Evolutionary conservation across 2,797 vertebrate species (phyloP).

Genomic region (Vipera latastei): DNA sequence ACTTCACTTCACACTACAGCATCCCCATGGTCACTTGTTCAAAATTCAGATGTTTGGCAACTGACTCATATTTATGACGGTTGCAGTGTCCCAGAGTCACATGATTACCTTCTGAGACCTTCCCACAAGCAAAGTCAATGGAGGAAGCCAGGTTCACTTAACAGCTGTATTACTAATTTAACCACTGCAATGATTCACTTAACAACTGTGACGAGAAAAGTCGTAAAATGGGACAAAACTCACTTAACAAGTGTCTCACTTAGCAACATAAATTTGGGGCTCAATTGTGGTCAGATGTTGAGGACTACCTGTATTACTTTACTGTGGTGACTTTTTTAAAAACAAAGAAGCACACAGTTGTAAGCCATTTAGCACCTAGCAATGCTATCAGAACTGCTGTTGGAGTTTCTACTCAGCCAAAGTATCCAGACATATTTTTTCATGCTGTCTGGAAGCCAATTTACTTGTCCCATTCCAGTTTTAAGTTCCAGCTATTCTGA

Average conservation of each 20-base stretch:
- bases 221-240: not conserved
- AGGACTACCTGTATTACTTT: constrained; percentile 27
- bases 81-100: not conserved
- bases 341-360: constrained; percentile 25
- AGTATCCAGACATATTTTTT: constrained; percentile 25
- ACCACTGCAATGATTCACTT: not conserved
- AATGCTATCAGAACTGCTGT: not conserved
- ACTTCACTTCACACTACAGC: not conserved
- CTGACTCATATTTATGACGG: not conserved
- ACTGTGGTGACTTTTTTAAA: constrained; percentile 20
- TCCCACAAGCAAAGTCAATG: not conserved
- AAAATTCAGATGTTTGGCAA: not conserved
- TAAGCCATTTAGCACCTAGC: not conserved
- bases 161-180: not conserved
- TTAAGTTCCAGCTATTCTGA: constrained; percentile 19
- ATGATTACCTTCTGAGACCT: not conserved
- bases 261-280: not conserved
- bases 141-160: not conserved
- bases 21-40: not conserved
- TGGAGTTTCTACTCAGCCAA: rapidly evolving
- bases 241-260: not conserved
- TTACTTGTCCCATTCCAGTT: constrained; percentile 7
- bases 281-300: not conserved
- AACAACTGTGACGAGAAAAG: not conserved
- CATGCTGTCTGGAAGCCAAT: constrained; percentile 7